A percentile compares a stretch with the other conserved stretches of the same genome.
These are phyloP conservation scores for Condylostylus longicornis DNA, from an alignment of 1,140 invertebrate species.

Conservation along the genomic window DNA sequence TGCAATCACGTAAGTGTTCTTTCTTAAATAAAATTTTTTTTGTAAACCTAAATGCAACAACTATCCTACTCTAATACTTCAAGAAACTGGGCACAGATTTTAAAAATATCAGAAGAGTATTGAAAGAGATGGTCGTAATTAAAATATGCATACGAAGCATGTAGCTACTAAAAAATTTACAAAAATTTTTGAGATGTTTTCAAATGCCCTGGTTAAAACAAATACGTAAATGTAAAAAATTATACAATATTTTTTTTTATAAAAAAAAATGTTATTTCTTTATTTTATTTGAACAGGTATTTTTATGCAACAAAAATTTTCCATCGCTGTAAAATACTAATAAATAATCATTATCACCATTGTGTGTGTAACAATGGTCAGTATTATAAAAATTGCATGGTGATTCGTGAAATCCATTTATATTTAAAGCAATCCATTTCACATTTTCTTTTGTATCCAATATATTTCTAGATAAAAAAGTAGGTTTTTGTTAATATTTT, in stretches of 20 bases:
- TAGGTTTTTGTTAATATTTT: too few relatives aligned
- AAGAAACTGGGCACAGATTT: too few relatives aligned
- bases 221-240: too few relatives aligned
- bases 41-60: background rate
- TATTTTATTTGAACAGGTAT: slow-evolving; percentile 26
- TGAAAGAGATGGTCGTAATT: too few relatives aligned
- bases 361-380: slow-evolving; percentile 35
- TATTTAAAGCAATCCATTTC: slow-evolving; percentile 36
- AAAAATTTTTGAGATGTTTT: too few relatives aligned
- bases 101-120: too few relatives aligned
- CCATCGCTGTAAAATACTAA: slow-evolving; percentile 30
- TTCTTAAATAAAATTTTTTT: background rate
- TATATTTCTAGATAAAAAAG: slow-evolving; percentile 20
- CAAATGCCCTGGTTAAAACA: too few relatives aligned
- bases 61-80: background rate
- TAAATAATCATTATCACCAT: slow-evolving; percentile 38
- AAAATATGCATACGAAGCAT: too few relatives aligned
- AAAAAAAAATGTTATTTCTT: too few relatives aligned
- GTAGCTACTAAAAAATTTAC: too few relatives aligned
- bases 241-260: too few relatives aligned
- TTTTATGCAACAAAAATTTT: slow-evolving; percentile 26
- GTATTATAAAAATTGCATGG: slow-evolving; percentile 33
- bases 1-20: background rate
- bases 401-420: slow-evolving; percentile 40
- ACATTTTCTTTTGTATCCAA: slow-evolving; percentile 12